A percentile compares a stretch with the other conserved stretches of the same genome.
Evolutionary conservation across 1,140 invertebrate species (phyloP).

Genomic region (Drosophila parabipectinata): DNA sequence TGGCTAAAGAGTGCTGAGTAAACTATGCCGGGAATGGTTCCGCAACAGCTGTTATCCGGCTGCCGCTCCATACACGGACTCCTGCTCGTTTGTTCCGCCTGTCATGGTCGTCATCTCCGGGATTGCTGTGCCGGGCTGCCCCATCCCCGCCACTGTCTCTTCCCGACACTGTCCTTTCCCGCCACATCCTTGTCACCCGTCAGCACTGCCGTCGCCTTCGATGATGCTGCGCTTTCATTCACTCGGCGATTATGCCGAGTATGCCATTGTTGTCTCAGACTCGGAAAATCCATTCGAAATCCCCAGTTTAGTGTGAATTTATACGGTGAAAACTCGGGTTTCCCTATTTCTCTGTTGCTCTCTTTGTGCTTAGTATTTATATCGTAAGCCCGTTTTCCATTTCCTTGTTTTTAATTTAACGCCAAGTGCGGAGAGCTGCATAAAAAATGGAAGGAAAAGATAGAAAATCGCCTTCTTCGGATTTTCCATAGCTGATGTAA

Average conservation of each 20-base stretch:
- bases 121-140: slow-evolving; percentile 45
- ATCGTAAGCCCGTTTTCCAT: slow-evolving; percentile 43
- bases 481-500: slow-evolving; percentile 40
- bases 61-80: slow-evolving; percentile 49
- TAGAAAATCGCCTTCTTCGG: slow-evolving; percentile 16
- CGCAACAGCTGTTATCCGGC: slow-evolving; percentile 36
- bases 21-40: slow-evolving; percentile 32
- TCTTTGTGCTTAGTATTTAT: slow-evolving; percentile 37
- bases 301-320: slow-evolving; percentile 81
- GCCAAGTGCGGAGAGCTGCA: slow-evolving; percentile 33
- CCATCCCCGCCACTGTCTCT: slow-evolving; percentile 1
- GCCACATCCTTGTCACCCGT: slow-evolving; percentile 20
- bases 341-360: not conserved
- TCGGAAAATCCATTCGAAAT: slow-evolving; percentile 76
- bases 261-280: slow-evolving; percentile 72
- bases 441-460: slow-evolving; percentile 10
- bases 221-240: slow-evolving; percentile 78
- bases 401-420: slow-evolving; percentile 75
- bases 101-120: slow-evolving; percentile 54
- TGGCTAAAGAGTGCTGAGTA: slow-evolving; percentile 48
- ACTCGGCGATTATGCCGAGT: slow-evolving; percentile 68
- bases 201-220: slow-evolving; percentile 43
- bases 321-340: slow-evolving; percentile 55
- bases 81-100: slow-evolving; percentile 75
- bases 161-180: slow-evolving; percentile 1